Percentiles rank a stretch among this genome's conserved stretches.
Evolutionary conservation across 2,113 vertebrate species (phyloP).

Genomic region (Hyaena hyaena): DNA sequence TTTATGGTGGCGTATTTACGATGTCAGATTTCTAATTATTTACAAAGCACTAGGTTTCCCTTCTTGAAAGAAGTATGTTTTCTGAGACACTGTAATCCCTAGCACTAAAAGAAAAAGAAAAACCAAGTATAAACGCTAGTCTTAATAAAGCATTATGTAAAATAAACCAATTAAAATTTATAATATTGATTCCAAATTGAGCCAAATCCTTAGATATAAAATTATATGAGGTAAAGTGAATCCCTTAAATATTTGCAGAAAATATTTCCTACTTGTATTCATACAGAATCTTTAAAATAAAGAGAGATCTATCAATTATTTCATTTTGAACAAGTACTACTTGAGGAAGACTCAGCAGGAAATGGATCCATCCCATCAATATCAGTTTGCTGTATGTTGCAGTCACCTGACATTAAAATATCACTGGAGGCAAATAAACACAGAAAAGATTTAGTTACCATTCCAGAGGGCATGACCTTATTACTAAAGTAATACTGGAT

Average conservation of each 20-base stretch:
- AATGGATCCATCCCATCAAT: not conserved
- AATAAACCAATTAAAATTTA: conserved; percentile 37
- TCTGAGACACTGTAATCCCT: not conserved
- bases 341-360: not conserved
- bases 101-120: not conserved
- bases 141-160: conserved; percentile 18
- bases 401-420: conserved; percentile 19
- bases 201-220: not conserved
- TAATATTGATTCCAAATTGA: not conserved
- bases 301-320: not conserved
- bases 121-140: not conserved
- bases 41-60: conserved; percentile 50
- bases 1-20: conserved; percentile 50
- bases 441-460: conserved; percentile 16
- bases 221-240: not conserved
- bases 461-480: not conserved
- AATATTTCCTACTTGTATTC: not conserved
- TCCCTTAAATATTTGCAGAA: not conserved
- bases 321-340: not conserved
- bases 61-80: conserved; percentile 44
- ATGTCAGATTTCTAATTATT: conserved; percentile 50
- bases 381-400: not conserved
- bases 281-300: not conserved
- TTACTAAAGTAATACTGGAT: not conserved
- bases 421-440: not conserved